phyloP scores from a whole-genome alignment of 2,888 invertebrate species.

The Belgica antarctica region DNA sequence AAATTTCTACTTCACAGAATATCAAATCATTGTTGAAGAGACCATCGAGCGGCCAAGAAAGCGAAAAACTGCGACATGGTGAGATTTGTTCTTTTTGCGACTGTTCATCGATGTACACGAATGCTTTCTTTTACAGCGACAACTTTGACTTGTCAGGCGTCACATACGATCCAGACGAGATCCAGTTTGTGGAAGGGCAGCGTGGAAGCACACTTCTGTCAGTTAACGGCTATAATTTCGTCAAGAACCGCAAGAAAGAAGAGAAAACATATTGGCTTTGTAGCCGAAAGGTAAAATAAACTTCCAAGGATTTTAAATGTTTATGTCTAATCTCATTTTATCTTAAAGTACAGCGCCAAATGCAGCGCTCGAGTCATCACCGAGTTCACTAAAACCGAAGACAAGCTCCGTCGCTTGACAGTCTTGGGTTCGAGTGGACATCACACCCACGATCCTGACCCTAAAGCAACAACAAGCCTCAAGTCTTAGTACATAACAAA shows the following conservation, averaged over 20 bases:
- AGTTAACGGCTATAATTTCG: slow-evolving; percentile 52
- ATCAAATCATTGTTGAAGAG: too few relatives aligned
- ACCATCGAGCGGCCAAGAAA: too few relatives aligned
- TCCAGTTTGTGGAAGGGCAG: slow-evolving; percentile 51
- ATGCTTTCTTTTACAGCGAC: too few relatives aligned
- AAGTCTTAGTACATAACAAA: too few relatives aligned
- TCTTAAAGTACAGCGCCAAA: slow-evolving; percentile 53
- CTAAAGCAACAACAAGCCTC: slow-evolving; percentile 17
- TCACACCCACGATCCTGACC: slow-evolving; percentile 35
- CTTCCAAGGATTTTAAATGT: too few relatives aligned
- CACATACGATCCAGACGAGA: neutral
- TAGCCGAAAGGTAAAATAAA: slow-evolving; percentile 53
- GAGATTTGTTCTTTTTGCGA: too few relatives aligned
- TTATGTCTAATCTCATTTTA: neutral
- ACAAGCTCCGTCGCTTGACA: slow-evolving; percentile 52
- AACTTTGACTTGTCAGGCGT: too few relatives aligned
- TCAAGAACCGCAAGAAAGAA: slow-evolving; percentile 53
- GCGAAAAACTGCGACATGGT: too few relatives aligned
- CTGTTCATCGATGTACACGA: too few relatives aligned
- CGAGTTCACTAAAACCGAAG: slow-evolving; percentile 51
- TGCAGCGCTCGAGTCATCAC: slow-evolving; percentile 55
- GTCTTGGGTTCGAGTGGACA: slow-evolving; percentile 45
- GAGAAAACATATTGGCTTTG: slow-evolving; percentile 55
- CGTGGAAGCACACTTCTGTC: slow-evolving; percentile 52
- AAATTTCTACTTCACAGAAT: too few relatives aligned